These are phyloP conservation scores for Synergus laeviventris DNA, from an alignment of 2,888 invertebrate genomes.

Conservation along the genomic window DNA sequence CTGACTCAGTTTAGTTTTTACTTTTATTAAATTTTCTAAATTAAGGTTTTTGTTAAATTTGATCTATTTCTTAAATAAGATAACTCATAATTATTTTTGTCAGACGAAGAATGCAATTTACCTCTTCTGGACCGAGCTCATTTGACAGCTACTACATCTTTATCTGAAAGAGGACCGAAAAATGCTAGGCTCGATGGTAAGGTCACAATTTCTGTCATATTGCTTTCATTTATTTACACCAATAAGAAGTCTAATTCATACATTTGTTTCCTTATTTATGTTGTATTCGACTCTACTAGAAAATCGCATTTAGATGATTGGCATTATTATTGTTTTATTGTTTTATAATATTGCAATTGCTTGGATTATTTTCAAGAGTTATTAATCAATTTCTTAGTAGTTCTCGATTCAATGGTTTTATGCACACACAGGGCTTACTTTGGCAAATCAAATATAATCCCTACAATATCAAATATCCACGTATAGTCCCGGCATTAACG, in stretches of 20 bases:
- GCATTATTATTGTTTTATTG: background rate
- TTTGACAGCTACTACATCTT: constrained; percentile 87
- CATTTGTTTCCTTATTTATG: background rate
- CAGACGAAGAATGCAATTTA: constrained; percentile 86
- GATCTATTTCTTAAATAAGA: constrained; percentile 38
- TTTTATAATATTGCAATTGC: background rate
- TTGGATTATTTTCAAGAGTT: background rate
- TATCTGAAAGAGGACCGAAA: constrained; percentile 89
- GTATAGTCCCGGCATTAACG: background rate
- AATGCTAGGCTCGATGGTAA: constrained; percentile 92
- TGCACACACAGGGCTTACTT: background rate
- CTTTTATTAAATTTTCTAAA: no score
- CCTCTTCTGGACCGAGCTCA: constrained; percentile 86
- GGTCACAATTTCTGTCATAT: background rate
- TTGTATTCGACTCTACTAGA: background rate
- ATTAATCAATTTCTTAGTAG: constrained; percentile 2
- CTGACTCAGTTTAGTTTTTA: no score
- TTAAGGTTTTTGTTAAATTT: background rate
- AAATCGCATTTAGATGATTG: background rate
- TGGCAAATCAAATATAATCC: background rate
- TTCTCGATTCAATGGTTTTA: background rate
- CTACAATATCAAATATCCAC: background rate
- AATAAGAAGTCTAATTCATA: background rate
- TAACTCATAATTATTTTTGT: constrained; percentile 49
- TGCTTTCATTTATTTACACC: no score